phyloP scores from a whole-genome alignment of 2,113 vertebrate genomes.

The Copsychus sechellarum region DNA sequence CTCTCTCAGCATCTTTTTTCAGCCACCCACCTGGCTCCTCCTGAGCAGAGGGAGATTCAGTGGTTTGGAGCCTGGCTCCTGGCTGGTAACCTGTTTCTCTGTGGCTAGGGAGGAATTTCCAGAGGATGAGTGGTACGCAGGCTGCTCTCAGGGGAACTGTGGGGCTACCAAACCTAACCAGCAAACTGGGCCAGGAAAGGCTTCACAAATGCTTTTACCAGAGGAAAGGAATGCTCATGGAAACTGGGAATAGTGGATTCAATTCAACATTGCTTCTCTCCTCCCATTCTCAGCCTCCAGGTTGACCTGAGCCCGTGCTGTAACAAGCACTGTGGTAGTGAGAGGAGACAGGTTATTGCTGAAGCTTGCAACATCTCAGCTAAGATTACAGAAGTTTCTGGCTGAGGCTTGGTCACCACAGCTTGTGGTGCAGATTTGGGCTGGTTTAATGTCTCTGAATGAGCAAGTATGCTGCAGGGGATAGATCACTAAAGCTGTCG shows the following conservation, averaged over 20 bases:
- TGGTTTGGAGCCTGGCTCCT: not conserved
- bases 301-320: accelerated
- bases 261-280: not conserved
- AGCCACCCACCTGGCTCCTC: slow-evolving; percentile 2
- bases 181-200: slow-evolving; percentile 24
- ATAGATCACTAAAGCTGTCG: not conserved
- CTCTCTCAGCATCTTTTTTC: not conserved
- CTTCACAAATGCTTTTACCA: not conserved
- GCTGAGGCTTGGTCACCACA: not conserved
- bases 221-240: slow-evolving; percentile 45
- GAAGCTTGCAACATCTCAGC: not conserved
- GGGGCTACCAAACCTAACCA: slow-evolving; percentile 1
- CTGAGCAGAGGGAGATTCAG: not conserved
- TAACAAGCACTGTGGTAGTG: accelerated
- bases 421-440: not conserved
- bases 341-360: not conserved
- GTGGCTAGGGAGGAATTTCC: slow-evolving; percentile 51
- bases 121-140: not conserved
- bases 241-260: not conserved
- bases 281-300: not conserved
- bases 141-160: not conserved
- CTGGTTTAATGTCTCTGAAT: not conserved
- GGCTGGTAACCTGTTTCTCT: slow-evolving; percentile 23
- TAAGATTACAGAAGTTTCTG: not conserved
- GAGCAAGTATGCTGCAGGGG: not conserved